A percentile compares a stretch with the other conserved stretches of the same genome.
phyloP scores from a whole-genome alignment of 2,888 invertebrate species.

The Psococerastis gibbosa region DNA sequence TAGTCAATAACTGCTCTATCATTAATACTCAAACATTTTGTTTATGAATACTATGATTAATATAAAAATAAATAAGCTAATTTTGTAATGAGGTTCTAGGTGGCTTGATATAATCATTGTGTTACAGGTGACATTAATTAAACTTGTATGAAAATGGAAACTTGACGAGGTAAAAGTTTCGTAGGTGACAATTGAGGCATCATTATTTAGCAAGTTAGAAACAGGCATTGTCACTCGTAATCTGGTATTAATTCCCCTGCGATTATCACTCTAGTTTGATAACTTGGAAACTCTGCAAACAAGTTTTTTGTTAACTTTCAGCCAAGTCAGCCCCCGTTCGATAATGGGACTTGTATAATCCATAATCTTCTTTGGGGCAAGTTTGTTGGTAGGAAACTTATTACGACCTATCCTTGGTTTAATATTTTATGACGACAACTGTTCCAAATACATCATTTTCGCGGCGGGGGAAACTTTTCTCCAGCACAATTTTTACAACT shows the following conservation, averaged over 20 bases:
- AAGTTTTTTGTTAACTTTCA: constrained; percentile 10
- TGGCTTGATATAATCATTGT: no score
- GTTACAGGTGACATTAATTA: no score
- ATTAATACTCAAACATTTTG: no score
- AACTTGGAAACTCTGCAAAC: not conserved
- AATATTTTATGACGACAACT: constrained; percentile 10
- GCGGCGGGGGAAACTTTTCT: no score
- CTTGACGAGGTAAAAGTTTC: no score
- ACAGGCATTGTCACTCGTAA: not conserved
- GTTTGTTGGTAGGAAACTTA: constrained; percentile 9
- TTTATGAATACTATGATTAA: no score
- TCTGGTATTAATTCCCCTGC: constrained; percentile 1
- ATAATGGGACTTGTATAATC: constrained; percentile 10
- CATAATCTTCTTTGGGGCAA: constrained; percentile 9
- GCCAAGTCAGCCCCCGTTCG: constrained; percentile 3
- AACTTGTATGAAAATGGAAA: no score
- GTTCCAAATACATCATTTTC: constrained; percentile 11
- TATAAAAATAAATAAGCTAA: no score
- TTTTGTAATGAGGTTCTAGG: no score
- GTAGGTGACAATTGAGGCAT: not conserved
- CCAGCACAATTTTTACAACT: no score
- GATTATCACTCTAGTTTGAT: not conserved
- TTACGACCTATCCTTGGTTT: constrained; percentile 9
- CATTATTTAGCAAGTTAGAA: not conserved
- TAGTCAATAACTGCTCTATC: no score